Conservation (phyloP, 1,140 invertebrate species). For the Meloidogyne hapla region DNA sequence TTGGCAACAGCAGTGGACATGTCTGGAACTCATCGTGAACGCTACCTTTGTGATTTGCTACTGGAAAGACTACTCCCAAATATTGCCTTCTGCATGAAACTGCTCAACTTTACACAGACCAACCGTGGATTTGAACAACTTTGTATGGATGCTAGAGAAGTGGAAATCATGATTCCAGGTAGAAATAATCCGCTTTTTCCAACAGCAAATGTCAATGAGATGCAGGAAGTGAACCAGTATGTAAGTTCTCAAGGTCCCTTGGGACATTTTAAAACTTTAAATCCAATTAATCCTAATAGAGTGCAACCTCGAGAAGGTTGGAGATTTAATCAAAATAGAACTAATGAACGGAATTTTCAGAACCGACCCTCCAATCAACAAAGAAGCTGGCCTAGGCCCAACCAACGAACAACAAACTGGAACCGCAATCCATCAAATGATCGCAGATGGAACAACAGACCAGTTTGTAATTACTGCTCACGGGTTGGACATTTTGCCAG, state of each 20-base stretch:
- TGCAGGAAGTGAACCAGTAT: neutral
- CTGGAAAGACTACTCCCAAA: neutral
- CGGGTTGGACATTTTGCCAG: neutral
- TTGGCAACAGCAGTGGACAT: neutral
- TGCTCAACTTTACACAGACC: neutral
- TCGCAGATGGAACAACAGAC: conserved; percentile 5
- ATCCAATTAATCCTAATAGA: neutral
- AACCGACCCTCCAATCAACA: neutral
- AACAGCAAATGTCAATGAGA: too few species aligned
- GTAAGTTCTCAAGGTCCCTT: neutral
- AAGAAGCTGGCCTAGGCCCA: neutral
- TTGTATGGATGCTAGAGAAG: neutral
- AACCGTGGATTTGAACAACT: neutral
- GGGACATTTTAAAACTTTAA: neutral
- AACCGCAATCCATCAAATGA: neutral
- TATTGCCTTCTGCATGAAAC: neutral
- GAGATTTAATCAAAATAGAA: neutral
- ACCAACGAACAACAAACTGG: neutral
- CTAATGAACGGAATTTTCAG: neutral
- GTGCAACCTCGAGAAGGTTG: too few species aligned
- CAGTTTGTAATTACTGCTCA: conserved; percentile 5
- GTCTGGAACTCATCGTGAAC: neutral
- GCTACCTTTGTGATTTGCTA: neutral
- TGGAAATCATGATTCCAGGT: neutral
- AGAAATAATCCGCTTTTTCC: neutral